phyloP scores from a whole-genome alignment of 2,888 invertebrate genomes.

The Phengaris arion region DNA sequence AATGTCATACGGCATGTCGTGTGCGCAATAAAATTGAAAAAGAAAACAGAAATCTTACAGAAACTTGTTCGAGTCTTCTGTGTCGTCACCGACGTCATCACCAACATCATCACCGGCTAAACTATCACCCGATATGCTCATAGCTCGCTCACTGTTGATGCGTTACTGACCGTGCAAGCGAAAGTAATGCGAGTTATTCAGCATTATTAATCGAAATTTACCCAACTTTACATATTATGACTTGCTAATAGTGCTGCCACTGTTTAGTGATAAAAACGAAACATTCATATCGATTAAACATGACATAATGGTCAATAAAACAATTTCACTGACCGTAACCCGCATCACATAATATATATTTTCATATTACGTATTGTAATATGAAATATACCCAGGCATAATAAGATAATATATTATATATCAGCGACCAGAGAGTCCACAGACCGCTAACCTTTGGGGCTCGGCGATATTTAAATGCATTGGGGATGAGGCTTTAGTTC shows the following conservation, averaged over 20 bases:
- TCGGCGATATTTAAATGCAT: too few species aligned
- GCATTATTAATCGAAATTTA: conserved; percentile 39
- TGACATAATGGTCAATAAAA: conserved; percentile 11
- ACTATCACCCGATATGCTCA: conserved; percentile 62
- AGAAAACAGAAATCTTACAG: conserved; percentile 38
- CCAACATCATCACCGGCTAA: conserved; percentile 44
- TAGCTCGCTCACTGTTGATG: conserved; percentile 45
- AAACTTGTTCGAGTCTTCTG: conserved; percentile 35
- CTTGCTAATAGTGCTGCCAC: conserved; percentile 24
- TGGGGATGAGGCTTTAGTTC: too few species aligned
- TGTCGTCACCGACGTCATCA: conserved; percentile 39
- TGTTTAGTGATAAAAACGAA: conserved; percentile 22
- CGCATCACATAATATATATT: not conserved
- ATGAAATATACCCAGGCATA: too few species aligned
- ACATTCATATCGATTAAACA: conserved; percentile 7
- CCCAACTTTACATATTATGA: conserved; percentile 37
- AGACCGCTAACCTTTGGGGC: too few species aligned
- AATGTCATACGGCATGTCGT: not conserved
- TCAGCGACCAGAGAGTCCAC: too few species aligned
- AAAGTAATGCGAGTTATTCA: conserved; percentile 48
- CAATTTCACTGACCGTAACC: not conserved
- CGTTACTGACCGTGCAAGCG: conserved; percentile 49
- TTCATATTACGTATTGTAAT: too few species aligned
- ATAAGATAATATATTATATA: too few species aligned
- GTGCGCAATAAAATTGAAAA: conserved; percentile 20